Conservation (phyloP, 2,888 invertebrate species). For the Drosophila melanosoma region DNA sequence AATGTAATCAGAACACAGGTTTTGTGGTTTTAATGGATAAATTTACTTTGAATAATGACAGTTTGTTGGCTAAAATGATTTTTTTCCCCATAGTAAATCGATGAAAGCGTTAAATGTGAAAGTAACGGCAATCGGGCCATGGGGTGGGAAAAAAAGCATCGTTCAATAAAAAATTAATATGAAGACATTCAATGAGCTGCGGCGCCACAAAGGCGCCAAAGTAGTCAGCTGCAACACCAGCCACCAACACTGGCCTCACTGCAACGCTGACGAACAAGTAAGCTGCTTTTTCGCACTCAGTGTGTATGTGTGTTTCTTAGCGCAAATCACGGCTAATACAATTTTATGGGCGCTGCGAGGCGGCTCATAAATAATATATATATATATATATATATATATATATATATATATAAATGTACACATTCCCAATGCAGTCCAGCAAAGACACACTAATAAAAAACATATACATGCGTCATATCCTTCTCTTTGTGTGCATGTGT, state of each 20-base stretch:
- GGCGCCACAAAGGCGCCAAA: slow-evolving; percentile 16
- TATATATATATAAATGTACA: neutral
- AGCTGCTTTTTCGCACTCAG: neutral
- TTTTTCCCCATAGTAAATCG: neutral
- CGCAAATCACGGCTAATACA: slow-evolving; percentile 75
- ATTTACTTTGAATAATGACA: neutral
- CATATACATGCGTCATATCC: slow-evolving; percentile 56
- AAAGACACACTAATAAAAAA: slow-evolving; percentile 76
- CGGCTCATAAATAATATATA: slow-evolving; percentile 20
- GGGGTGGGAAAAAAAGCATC: slow-evolving; percentile 32
- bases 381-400: neutral
- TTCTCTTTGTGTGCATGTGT: slow-evolving; percentile 20
- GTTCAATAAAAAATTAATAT: slow-evolving; percentile 80
- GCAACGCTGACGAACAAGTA: slow-evolving; percentile 42
- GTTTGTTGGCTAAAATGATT: neutral
- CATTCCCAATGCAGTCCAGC: slow-evolving; percentile 48
- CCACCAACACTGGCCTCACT: slow-evolving; percentile 3
- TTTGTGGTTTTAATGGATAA: neutral
- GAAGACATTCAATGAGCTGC: slow-evolving; percentile 33
- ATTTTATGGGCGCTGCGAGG: slow-evolving; percentile 71
- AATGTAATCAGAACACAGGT: neutral
- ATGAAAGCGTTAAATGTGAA: slow-evolving; percentile 1
- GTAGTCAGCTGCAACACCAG: neutral
- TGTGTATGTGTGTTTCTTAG: slow-evolving; percentile 36
- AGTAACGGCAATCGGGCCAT: slow-evolving; percentile 4